These are phyloP conservation scores for Scolanthus callimorphus DNA, from an alignment of 92 coral and sea anemone species.

Conservation along the genomic window DNA sequence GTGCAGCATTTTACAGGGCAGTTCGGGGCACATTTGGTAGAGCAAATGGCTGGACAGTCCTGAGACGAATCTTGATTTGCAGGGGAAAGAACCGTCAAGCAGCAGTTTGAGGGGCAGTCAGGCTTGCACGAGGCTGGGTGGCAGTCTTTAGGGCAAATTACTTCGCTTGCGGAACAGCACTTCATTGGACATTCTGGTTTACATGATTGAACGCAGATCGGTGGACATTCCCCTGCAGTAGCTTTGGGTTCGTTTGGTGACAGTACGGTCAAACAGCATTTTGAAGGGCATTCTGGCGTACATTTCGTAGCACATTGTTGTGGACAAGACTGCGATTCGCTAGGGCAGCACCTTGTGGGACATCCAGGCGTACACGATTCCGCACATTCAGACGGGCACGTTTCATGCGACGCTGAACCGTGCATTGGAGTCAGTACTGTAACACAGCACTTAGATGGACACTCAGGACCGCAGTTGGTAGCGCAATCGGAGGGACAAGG, in stretches of 20 bases:
- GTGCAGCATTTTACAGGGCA: conserved; percentile 6
- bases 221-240: no score
- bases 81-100: no score
- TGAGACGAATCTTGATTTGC: no score
- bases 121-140: background rate
- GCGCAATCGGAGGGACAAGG: background rate
- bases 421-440: background rate
- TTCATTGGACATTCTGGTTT: conserved; percentile 46
- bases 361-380: conserved; percentile 55
- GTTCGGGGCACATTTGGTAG: no score
- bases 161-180: conserved; percentile 13
- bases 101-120: background rate
- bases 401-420: background rate
- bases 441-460: background rate
- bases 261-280: background rate
- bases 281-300: background rate
- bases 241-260: no score
- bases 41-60: no score
- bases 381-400: conserved; percentile 49
- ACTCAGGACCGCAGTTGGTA: background rate
- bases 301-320: conserved; percentile 17
- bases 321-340: background rate
- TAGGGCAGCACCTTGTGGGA: conserved; percentile 58
- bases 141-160: background rate
- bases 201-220: no score